Base-by-base conservation (phyloP, 2,888 invertebrate species). In the Dicranocentrus wangi region DNA sequence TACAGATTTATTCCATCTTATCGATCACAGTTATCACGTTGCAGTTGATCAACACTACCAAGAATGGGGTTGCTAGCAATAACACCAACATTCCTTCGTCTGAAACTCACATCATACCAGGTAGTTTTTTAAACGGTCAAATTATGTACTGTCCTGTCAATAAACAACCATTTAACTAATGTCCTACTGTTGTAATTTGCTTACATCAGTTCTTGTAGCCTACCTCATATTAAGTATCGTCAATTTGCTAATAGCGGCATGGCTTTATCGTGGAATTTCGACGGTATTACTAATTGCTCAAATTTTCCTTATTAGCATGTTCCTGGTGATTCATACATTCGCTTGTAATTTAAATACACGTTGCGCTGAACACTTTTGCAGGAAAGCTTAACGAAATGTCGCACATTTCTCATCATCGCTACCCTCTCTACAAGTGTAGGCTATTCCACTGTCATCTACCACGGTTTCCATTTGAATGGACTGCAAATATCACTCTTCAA, bases 341-440 rank as follows among this genome's bases (percentile, higher is more conserved):
- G n/a, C n/a, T n/a, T n/a, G n/a, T n/a, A n/a, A n/a, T n/a, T n/a
- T n/a, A n/a, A n/a, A n/a, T n/a, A n/a, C n/a, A n/a, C n/a, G n/a
- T n/a, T 53, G 10, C 2, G 2, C 19, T 53, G 3, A 23, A 25
- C 25, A 25, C 17, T 58, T 55, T 19, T 53, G 7, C 53, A 77
- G 77, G 69, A 77, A n/a, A 68, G 61, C 28, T 8, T 69, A 32
- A 5, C n/a, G 27, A 77, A 77, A 69, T 69, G 69, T 21, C 43
- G 51, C 0, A n/a, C 51, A n/a, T 77, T 61, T 23, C 51, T 77
- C 0, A 39, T 47, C 5, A 58, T 77, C 23, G 68, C 77, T 1
- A 32, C 15, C 3, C 2, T 77, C 7, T 69, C 77, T 13, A 77
- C 69, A 1, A 25, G 28, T 21, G 32, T 28, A 19, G 77, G 77